A percentile compares a stretch with the other conserved stretches of the same genome.
These are phyloP conservation scores for Rhinichthys osculus DNA, from an alignment of 2,797 vertebrate genomes.

Conservation along the genomic window DNA sequence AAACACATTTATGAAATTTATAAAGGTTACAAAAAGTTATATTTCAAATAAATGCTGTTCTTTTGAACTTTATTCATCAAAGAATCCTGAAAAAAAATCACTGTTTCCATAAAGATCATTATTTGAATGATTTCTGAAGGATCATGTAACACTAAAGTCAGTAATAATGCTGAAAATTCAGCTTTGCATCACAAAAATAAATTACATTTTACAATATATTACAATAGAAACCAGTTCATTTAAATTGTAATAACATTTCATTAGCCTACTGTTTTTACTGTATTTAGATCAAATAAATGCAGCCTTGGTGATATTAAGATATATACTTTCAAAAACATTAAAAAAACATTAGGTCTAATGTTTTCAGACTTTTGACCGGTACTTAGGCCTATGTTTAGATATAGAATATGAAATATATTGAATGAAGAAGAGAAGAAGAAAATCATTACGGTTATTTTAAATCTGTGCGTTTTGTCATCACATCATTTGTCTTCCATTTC, in stretches of 20 bases:
- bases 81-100: neutral
- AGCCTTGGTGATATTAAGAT: neutral
- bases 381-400: neutral
- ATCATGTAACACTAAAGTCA: neutral
- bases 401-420: neutral
- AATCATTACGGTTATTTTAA: conserved; percentile 34
- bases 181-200: neutral
- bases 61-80: neutral
- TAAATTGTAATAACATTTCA: neutral
- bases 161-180: neutral
- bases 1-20: neutral
- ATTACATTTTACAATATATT: neutral
- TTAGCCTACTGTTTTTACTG: neutral
- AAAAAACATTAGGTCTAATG: neutral
- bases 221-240: neutral
- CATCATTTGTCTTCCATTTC: conserved; percentile 59
- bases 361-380: neutral
- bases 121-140: neutral
- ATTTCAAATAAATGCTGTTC: neutral
- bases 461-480: conserved; percentile 49
- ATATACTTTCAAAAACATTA: neutral
- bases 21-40: neutral
- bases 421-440: conserved; percentile 20
- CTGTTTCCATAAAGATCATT: no score
- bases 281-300: neutral